Evolutionary conservation across 2,113 vertebrate genomes (phyloP), one percentile per base, ranked within the genome.

Genomic region (Campylorhamphus procurvoides): DNA sequence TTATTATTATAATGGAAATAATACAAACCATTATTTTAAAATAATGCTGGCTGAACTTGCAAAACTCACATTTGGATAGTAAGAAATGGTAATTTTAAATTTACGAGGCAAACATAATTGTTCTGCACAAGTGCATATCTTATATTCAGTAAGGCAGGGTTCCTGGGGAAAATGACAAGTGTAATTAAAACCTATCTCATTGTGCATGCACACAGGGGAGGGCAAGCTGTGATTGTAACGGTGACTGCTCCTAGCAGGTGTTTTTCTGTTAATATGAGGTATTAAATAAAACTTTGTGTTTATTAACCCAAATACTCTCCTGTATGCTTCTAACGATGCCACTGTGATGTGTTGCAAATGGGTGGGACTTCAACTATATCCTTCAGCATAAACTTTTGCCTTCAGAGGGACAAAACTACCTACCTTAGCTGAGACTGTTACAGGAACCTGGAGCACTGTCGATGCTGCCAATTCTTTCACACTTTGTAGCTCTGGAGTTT

Each of bases 111-210:
- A 83, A 83, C 35, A 18, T 71, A 62, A 76, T 90, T 10, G 9
- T 91, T 81, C 62, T 79, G 67, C 47, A 37, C 28, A 80, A 67
- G 74, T 92, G 78, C 39, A 5, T 47, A 11, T 50, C 60, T 72
- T 62, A 42, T 24, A 42, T 63, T 91, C 47, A 92, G 35, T 64
- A 91, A 91, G 68, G 60, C 68, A 88, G 49, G 44, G 56, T 66
- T 90, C 79, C 90, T 49, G 72, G 87, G 92, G 92, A 95, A 90
- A 85, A 96, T 59, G 75, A 88, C 85, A 93, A 95, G 25, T 88
- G 85, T 96, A 96, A 94, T 97, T 96, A 96, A 96, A 95, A 91
- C 44, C 59, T 90, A 60, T 52, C 82, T 95, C 82, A 86, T 96
- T 83, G 28, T 55, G 79, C 50, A 55, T 16, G n/a, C 87, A 76